Base-by-base conservation (phyloP, 92 coral and sea anemone genomes). In the Parazoanthus darwini region DNA sequence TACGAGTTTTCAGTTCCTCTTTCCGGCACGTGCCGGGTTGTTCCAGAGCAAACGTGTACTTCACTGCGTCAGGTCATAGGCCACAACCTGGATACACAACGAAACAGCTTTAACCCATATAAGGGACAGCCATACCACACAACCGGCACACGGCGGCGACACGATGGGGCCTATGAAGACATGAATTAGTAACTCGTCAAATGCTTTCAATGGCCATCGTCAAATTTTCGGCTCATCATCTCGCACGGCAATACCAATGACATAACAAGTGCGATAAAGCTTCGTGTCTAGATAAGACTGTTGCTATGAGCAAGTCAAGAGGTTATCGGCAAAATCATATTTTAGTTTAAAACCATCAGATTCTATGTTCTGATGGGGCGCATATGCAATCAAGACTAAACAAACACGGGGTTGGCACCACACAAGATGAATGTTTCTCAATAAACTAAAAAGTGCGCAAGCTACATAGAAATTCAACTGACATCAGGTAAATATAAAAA, bases 101-200 rank as follows among this genome's bases (percentile, higher is more conserved):
- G 8, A 38, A 56, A 11, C 25, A 37, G 22, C 46, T 80, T 58
- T 35, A 20, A 36, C 38, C 85, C 73, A 80, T 56, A 80, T 58
- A 58, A 33, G 85, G 85, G 43, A 80, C 23, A 80, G 11, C 26
- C 20, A 43, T 20, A 23, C 72, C 72, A 54, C 43, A 7, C 6
- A 56, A n/a, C 22, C 50, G 72, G 36, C 85, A 56, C 46, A 36
- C 23, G 35, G 70, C 50, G 48, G 85, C 85, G 85, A 80, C 85
- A 56, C 44, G 71, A 33, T 80, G 85, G 85, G 85, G 85, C 85
- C 85, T 6, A 10, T 56, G 18, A 58, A 33, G 85, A 80, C 85
- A 23, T 59, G n/a, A 33, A 80, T 80, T 80, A 80, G 13, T 48
- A 54, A 80, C 73, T 80, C 25, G 43, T 80, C 85, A 80, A 80